These are phyloP conservation scores for Aporophyla lueneburgensis DNA, from an alignment of 2,888 invertebrate genomes.

Conservation along the genomic window DNA sequence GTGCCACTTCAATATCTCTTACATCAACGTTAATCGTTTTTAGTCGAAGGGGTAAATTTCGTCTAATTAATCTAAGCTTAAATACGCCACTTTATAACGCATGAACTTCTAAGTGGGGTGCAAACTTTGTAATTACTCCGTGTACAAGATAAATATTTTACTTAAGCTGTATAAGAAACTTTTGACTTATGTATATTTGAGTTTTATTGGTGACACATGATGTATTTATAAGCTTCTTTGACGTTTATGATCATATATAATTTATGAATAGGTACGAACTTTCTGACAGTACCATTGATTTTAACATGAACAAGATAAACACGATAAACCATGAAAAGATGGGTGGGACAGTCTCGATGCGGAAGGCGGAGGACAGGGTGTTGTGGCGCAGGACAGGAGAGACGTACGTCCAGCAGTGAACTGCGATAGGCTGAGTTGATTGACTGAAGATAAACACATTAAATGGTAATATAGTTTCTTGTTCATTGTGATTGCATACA, in stretches of 20 bases:
- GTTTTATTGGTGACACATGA: conserved; percentile 22
- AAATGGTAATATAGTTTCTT: too few relatives aligned
- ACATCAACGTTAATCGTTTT: conserved; percentile 61
- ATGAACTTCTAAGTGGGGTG: conserved; percentile 64
- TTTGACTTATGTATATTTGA: conserved; percentile 43
- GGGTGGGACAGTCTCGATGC: too few relatives aligned
- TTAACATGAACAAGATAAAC: background rate
- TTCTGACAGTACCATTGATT: background rate
- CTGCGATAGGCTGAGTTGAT: too few relatives aligned
- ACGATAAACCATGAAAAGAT: too few relatives aligned
- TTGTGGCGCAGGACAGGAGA: too few relatives aligned
- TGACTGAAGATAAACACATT: too few relatives aligned
- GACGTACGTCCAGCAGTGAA: too few relatives aligned
- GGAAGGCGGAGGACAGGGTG: too few relatives aligned
- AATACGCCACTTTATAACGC: conserved; percentile 68
- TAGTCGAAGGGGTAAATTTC: conserved; percentile 68
- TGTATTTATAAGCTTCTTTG: conserved; percentile 23
- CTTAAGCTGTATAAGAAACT: conserved; percentile 61
- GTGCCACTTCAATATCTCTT: conserved; percentile 52
- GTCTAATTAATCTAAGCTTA: conserved; percentile 74
- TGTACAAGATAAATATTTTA: conserved; percentile 71
- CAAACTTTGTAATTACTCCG: conserved; percentile 73
- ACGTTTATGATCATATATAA: background rate
- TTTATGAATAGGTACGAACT: background rate
- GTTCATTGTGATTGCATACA: too few relatives aligned